Base-by-base conservation (phyloP, 2,113 vertebrate species). In the Rhabdomys dilectus region DNA sequence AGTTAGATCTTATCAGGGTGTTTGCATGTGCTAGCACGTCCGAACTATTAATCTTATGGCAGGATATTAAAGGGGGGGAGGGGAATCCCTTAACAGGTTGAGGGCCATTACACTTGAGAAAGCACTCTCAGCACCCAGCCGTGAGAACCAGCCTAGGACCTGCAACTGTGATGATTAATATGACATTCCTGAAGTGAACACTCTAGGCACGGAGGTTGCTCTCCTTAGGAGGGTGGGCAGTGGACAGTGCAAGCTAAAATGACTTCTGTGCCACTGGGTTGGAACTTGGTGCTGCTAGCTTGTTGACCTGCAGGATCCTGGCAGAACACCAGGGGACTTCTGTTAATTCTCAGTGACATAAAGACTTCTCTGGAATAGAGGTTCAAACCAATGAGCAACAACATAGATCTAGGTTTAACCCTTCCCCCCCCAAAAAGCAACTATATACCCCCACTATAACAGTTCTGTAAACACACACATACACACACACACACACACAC, bases 231-330 rank as follows among this genome's bases (percentile, higher is more conserved):
- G 91, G 36, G 58, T 70, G 80, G 77, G 84, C 95, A 94, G 89
- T 84, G 84, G 93, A 97, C 93, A 98, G 97, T 94, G 92, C 97
- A 98, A 97, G 97, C 92, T 96, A 97, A 98, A 98, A 97, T 97
- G 97, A 97, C 97, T 97, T 96, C 94, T 98, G 97, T 66, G 96
- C 95, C 96, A 96, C 0, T 98, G 97, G 97, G 94, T 97, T 98
- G 98, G 97, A 98, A 98, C 98, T 84, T 98, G 87, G 80, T 96
- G 94, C 94, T 98, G 96, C 96, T 96, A 97, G 97, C 97, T 98
- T 97, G 97, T 89, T 97, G 98, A 98, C 98, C 97, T 95, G 97
- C 81, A 95, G 89, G 90, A 91, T 96, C 85, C 91, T 97, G 97
- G 90, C 93, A 96, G 96, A 96, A 89, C 90, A 93, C 72, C 0